phyloP scores from a whole-genome alignment of 2,888 invertebrate species.

The Argyresthia goedartella region DNA sequence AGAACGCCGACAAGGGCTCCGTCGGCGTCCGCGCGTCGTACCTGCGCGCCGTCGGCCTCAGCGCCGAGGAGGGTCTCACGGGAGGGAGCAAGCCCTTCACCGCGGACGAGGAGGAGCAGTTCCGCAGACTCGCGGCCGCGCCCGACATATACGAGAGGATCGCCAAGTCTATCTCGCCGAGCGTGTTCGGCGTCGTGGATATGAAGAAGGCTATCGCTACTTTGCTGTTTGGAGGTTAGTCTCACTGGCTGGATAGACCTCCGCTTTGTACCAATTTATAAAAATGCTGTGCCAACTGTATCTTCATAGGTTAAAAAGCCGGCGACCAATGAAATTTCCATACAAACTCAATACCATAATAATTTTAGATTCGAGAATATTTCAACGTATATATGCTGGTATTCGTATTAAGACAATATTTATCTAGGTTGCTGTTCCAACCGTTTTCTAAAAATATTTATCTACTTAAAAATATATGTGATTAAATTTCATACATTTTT shows the following conservation, averaged over 20 bases:
- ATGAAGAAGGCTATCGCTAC: constrained; percentile 98
- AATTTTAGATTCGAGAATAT: too few species aligned
- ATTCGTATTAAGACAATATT: too few species aligned
- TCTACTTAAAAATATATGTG: too few species aligned
- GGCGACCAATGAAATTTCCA: too few species aligned
- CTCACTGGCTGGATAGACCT: neutral
- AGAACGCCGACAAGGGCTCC: constrained; percentile 81
- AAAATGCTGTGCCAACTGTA: too few species aligned
- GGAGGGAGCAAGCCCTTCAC: constrained; percentile 73
- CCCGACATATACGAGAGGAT: constrained; percentile 91
- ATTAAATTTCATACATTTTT: too few species aligned
- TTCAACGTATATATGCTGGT: too few species aligned
- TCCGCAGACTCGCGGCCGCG: constrained; percentile 85
- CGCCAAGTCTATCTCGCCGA: constrained; percentile 93
- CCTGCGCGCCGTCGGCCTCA: constrained; percentile 92
- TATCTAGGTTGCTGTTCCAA: too few species aligned
- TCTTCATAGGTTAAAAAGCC: too few species aligned
- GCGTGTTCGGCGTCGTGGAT: constrained; percentile 93
- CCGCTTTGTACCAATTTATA: too few species aligned
- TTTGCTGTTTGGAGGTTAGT: constrained; percentile 89
- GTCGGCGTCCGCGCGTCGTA: constrained; percentile 96
- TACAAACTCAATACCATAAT: too few species aligned
- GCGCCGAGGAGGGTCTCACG: constrained; percentile 84
- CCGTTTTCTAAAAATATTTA: too few species aligned
- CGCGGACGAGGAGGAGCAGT: constrained; percentile 74